Evolutionary conservation across 2,888 invertebrate species (phyloP).

Genomic region (Drosophila suboccidentalis): DNA sequence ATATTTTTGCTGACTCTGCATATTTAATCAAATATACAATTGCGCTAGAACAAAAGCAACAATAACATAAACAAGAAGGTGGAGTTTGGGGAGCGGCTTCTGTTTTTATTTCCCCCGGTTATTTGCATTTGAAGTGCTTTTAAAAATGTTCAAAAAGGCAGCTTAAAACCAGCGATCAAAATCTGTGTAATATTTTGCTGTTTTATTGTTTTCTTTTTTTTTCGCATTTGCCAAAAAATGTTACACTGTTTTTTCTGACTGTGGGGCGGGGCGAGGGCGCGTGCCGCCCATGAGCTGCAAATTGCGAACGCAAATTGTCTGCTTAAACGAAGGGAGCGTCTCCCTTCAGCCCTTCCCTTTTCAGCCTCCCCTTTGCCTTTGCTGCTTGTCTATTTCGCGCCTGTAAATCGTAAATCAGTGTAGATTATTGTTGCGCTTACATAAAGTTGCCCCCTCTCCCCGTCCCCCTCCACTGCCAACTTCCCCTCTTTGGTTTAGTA

Average conservation of each 20-base stretch:
- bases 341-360: constrained; percentile 1
- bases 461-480: not conserved
- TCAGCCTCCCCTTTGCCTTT: constrained; percentile 1
- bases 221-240: constrained; percentile 58
- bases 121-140: constrained; percentile 58
- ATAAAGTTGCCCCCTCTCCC: constrained; percentile 6
- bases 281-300: constrained; percentile 75
- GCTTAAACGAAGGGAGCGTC: constrained; percentile 40
- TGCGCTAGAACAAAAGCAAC: constrained; percentile 20
- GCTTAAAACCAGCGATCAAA: constrained; percentile 60
- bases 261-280: constrained; percentile 34
- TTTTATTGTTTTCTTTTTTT: constrained; percentile 28
- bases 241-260: constrained; percentile 25
- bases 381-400: constrained; percentile 75
- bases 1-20: constrained; percentile 43
- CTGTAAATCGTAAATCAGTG: constrained; percentile 82
- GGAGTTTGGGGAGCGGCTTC: not conserved
- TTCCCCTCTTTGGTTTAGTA: constrained; percentile 1
- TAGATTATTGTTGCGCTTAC: constrained; percentile 74
- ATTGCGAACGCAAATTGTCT: constrained; percentile 77
- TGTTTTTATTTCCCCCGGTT: constrained; percentile 2
- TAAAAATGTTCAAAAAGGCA: constrained; percentile 34
- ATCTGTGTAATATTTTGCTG: constrained; percentile 71
- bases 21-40: constrained; percentile 39
- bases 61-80: constrained; percentile 2